These are phyloP conservation scores for Iguana delicatissima DNA, from an alignment of 2,797 vertebrate genomes.

Conservation along the genomic window DNA sequence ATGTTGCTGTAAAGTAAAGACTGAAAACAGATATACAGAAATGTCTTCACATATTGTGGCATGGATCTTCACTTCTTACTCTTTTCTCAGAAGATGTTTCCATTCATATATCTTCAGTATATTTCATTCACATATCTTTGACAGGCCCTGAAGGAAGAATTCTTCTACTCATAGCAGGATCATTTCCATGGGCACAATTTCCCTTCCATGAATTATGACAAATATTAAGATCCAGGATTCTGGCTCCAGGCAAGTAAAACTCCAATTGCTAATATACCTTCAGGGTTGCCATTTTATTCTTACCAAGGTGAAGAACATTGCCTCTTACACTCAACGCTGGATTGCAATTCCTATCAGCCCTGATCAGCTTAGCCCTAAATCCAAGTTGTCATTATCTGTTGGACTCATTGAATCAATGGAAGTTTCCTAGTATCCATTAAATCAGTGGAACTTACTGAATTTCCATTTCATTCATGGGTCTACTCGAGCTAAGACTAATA, in stretches of 20 bases:
- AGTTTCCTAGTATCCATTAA: no score
- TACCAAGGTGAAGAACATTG: neutral
- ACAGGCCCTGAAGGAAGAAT: neutral
- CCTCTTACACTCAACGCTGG: no score
- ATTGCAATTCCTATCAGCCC: neutral
- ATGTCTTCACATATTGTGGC: constrained; percentile 62
- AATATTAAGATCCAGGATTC: neutral
- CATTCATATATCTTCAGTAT: no score
- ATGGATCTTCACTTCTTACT: neutral
- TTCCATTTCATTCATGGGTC: no score
- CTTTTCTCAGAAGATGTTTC: neutral
- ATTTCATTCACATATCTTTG: neutral
- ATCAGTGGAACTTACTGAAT: no score
- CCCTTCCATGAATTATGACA: neutral
- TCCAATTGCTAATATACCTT: constrained; percentile 58
- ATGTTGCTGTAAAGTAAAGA: neutral
- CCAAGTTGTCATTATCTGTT: neutral
- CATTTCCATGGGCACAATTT: neutral
- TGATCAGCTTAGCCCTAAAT: neutral
- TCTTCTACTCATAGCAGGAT: neutral
- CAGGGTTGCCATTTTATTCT: constrained; percentile 63
- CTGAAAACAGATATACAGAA: constrained; percentile 55
- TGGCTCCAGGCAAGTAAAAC: constrained; percentile 64
- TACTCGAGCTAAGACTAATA: no score
- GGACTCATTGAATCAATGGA: no score